Conservation (phyloP, 1,140 invertebrate species). For the Mesaphorura yosii region DNA sequence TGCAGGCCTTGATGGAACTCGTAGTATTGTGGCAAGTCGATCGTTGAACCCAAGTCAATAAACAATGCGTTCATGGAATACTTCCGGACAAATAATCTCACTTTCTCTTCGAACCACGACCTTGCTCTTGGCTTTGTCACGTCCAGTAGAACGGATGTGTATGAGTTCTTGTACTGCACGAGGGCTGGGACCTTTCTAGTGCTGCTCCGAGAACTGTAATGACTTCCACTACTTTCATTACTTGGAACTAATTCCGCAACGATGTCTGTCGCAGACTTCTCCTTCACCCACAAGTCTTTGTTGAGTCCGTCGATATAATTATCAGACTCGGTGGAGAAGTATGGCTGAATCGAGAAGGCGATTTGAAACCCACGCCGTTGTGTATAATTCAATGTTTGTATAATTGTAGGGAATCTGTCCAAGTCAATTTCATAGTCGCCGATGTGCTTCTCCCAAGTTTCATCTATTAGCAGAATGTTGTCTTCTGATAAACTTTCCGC, state of each 20-base stretch:
- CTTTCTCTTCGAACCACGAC: slow-evolving; percentile 64
- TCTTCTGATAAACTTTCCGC: slow-evolving; percentile 53
- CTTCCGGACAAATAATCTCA: slow-evolving; percentile 54
- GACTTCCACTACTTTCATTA: no score
- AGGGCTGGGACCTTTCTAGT: slow-evolving; percentile 47
- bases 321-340: slow-evolving; percentile 67
- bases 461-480: slow-evolving; percentile 61
- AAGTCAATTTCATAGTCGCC: slow-evolving; percentile 65
- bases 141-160: slow-evolving; percentile 68
- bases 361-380: slow-evolving; percentile 72
- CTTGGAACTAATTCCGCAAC: slow-evolving; percentile 8
- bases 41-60: slow-evolving; percentile 75
- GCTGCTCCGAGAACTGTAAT: no score
- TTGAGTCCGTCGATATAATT: slow-evolving; percentile 57
- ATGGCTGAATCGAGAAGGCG: slow-evolving; percentile 69
- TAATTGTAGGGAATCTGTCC: slow-evolving; percentile 57
- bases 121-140: slow-evolving; percentile 66
- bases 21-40: slow-evolving; percentile 75
- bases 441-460: slow-evolving; percentile 68
- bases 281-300: slow-evolving; percentile 32
- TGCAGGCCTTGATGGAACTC: slow-evolving; percentile 52
- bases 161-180: slow-evolving; percentile 59
- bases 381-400: slow-evolving; percentile 65
- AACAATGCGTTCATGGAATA: slow-evolving; percentile 81
- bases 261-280: slow-evolving; percentile 24